Base-by-base conservation (phyloP, 2,888 invertebrate species). In the Boloria euphrosyne region DNA sequence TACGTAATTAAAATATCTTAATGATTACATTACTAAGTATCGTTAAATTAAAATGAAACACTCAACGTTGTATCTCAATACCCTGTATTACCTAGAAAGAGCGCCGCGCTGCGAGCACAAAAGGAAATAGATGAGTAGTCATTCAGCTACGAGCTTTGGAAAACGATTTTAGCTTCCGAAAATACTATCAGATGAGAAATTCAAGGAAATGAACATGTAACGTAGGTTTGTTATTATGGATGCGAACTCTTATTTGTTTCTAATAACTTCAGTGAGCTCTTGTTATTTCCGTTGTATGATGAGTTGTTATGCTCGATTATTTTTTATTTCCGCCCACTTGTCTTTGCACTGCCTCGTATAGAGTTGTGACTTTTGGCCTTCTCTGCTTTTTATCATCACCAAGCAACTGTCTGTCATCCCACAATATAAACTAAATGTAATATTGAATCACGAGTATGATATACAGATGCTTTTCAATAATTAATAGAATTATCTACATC, bases 61-160 rank as follows among this genome's bases (percentile, higher is more conserved):
- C 22, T 13, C 46, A 46, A 57, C 44, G 46, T 46, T n/a, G 18
- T 22, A 22, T 46, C 31, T 38, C 0, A 38, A 38, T 0, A 62
- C 38, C 43, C 64, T 38, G 68, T 51, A 55, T 22, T 50, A 62
- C 31, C 7, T 38, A 38, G 31, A 10, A 38, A 57, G 22, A 27
- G 57, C 46, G 44, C 57, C n/a, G 57, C 46, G 44, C 57, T 13
- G 22, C 22, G 49, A 50, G 27, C 59, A 57, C 44, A 54, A 22
- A 73, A 72, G 76, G 77, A 77, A 79, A 79, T 79, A 74, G 75
- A 76, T 77, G 78, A 65, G 62, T 61, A 66, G 60, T 65, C 69
- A 65, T 70, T 60, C 63, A 66, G 62, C 65, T 54, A 61, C 65
- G 58, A 63, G 65, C 54, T 55, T 64, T 59, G 60, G 71, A 65